Evolutionary conservation across 2,888 invertebrate species (phyloP).

Genomic region (Timema cristinae): DNA sequence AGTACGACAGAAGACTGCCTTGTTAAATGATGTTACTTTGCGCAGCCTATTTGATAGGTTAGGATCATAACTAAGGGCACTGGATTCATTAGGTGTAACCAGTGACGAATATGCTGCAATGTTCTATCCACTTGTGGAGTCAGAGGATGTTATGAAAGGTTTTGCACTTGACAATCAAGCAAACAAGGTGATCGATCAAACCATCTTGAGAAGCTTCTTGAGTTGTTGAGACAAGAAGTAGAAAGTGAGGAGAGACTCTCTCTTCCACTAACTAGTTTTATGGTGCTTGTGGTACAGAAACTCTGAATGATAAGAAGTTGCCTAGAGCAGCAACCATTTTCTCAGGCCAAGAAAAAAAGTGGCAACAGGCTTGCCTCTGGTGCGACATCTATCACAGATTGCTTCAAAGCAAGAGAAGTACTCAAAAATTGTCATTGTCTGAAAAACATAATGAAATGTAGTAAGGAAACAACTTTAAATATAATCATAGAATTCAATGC

Average conservation of each 20-base stretch:
- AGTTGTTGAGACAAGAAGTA: not conserved
- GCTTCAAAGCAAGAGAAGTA: not conserved
- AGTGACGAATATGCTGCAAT: conserved; percentile 5
- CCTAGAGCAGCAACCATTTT: not conserved
- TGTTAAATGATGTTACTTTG: not conserved
- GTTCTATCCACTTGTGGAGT: not conserved
- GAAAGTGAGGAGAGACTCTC: not conserved
- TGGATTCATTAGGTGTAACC: not conserved
- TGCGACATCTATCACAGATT: not conserved
- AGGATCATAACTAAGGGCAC: not conserved
- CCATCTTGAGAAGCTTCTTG: not conserved
- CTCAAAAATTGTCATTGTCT: not conserved
- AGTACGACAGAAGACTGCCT: not conserved
- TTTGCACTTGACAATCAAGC: not conserved
- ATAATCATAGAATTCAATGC: too few species aligned
- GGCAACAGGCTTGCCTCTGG: not conserved
- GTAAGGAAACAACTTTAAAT: too few species aligned
- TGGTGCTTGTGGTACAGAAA: not conserved
- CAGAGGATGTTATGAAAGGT: not conserved
- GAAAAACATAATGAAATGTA: too few species aligned
- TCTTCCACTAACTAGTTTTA: not conserved
- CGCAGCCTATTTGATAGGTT: not conserved
- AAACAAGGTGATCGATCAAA: not conserved
- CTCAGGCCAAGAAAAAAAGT: not conserved
- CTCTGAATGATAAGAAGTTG: not conserved